Base-by-base conservation (phyloP, 2,888 invertebrate species). In the Cephus pulcher region DNA sequence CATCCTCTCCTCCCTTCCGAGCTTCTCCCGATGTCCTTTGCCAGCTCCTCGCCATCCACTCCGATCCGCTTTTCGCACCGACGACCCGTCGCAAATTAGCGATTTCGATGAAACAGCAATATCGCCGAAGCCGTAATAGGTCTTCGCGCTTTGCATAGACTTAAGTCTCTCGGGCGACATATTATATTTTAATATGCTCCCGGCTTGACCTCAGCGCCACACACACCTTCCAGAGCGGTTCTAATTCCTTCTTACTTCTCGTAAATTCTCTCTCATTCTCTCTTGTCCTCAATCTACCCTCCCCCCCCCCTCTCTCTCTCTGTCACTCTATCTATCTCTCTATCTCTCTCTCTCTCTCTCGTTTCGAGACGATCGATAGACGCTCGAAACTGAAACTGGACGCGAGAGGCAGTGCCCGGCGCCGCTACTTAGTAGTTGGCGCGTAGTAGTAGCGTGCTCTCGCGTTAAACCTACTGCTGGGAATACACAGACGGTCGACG, bases 101-200 rank as follows among this genome's bases (percentile, higher is more conserved):
- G 86, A 89, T 89, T 89, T 85, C 87, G 88, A 89, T 90, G 89
- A 89, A 87, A 87, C 88, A 88, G 89, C 89, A 89, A 89, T 89
- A 88, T 87, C 86, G 82, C 84, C 79, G 90, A 90, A 90, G 90
- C 90, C 90, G 86, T 89, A 90, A 88, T 86, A 88, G 86, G 86
- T 85, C 86, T 86, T 85, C 85, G 86, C 86, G 87, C 86, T 87
- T 82, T 86, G 85, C 87, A 88, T 88, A 89, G 87, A 87, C 87
- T 90, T 86, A 88, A 88, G 88, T 88, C 86, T 85, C 85, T 83
- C 85, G 84, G 84, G 79, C 80, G 77, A 35, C 74, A 74, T 35
- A 74, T 35, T 81, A 81, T 80, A 81, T 82, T 81, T 84, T 84
- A 84, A 84, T 84, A 83, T 82, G 82, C 83, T 73, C 75, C 80